phyloP scores from a whole-genome alignment of 2,888 invertebrate genomes.

The Phyllotreta cruciferae region DNA sequence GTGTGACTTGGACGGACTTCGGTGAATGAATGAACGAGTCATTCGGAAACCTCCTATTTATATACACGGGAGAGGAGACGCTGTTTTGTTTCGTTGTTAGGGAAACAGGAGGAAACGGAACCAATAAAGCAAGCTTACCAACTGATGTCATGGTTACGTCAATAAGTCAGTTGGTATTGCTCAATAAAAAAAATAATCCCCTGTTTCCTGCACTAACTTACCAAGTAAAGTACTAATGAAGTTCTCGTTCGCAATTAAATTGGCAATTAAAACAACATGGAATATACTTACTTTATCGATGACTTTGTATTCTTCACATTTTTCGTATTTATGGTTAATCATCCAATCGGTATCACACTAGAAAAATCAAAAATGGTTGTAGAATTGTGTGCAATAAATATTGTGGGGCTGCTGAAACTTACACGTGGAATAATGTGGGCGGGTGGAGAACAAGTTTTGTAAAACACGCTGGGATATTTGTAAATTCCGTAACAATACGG shows the following conservation, averaged over 20 bases:
- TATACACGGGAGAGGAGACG: neutral
- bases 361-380: neutral
- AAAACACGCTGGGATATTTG: constrained; percentile 8
- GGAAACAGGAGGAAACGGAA: no score
- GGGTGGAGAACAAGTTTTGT: constrained; percentile 1
- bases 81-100: neutral
- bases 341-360: constrained; percentile 18
- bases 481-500: constrained; percentile 8
- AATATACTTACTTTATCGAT: constrained; percentile 13
- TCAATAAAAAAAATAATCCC: no score
- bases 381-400: neutral
- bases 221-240: neutral
- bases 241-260: constrained; percentile 6
- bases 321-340: constrained; percentile 13
- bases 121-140: no score
- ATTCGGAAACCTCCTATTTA: neutral
- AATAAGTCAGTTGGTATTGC: no score
- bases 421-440: constrained; percentile 3
- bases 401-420: neutral
- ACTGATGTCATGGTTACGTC: no score
- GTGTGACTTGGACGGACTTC: neutral
- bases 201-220: no score
- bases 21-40: neutral
- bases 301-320: constrained; percentile 9
- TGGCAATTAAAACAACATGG: neutral